Percentiles rank a stretch among this genome's conserved stretches.
phyloP scores from a whole-genome alignment of 2,797 vertebrate genomes.

The Luscinia megarhynchos region DNA sequence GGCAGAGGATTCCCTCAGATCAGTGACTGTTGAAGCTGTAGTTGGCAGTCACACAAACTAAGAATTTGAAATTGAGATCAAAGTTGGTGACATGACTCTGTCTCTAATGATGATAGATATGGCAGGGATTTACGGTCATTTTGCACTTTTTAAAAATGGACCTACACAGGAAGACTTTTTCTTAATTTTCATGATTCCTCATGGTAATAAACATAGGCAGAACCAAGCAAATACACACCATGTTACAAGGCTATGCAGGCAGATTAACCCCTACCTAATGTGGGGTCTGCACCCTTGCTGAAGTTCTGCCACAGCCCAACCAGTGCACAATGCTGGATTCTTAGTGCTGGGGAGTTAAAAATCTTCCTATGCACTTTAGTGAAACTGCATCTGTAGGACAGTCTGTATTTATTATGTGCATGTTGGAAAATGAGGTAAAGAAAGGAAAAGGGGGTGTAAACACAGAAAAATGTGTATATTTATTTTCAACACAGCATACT shows the following conservation, averaged over 20 bases:
- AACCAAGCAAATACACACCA: not conserved
- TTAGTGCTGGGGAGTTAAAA: not conserved
- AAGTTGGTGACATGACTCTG: not conserved
- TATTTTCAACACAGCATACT: not conserved
- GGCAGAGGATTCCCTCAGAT: not conserved
- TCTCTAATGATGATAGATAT: not conserved
- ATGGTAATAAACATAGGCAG: not conserved
- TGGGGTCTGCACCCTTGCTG: not conserved
- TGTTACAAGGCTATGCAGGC: not conserved
- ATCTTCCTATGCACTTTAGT: not conserved
- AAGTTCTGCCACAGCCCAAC: not conserved
- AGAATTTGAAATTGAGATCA: not conserved
- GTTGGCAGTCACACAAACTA: not conserved
- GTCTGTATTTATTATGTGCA: not conserved
- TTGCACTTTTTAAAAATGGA: not conserved
- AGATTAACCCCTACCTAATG: not conserved
- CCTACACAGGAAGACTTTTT: not conserved
- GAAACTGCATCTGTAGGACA: not conserved
- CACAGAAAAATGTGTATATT: not conserved
- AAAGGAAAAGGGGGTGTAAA: not conserved
- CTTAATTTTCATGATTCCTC: not conserved
- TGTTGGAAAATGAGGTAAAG: not conserved
- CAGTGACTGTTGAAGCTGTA: not conserved
- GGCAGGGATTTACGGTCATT: not conserved
- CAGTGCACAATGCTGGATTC: not conserved